Evolutionary conservation across 2,797 vertebrate genomes (phyloP).

Genomic region (Dipus sagitta): DNA sequence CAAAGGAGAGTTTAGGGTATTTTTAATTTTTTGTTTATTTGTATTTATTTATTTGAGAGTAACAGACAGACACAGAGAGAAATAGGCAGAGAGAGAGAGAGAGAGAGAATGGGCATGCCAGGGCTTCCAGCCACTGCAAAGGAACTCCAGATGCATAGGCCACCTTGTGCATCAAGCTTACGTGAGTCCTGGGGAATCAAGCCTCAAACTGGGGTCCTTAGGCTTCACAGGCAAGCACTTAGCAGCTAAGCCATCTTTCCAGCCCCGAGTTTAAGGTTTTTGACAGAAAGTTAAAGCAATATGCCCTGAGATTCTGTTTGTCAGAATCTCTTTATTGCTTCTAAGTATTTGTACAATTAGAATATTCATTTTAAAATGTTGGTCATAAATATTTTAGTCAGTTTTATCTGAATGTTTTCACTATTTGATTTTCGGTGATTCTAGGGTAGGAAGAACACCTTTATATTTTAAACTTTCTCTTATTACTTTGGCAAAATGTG

Average conservation of each 20-base stretch:
- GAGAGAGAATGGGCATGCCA: too few species aligned
- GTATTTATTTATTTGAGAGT: too few species aligned
- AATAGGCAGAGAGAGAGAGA: too few species aligned
- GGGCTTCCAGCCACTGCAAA: too few species aligned
- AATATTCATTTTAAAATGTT: background rate
- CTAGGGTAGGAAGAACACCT: background rate
- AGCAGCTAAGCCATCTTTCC: too few species aligned
- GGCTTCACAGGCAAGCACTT: too few species aligned
- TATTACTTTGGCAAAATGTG: constrained; percentile 13
- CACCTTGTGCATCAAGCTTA: too few species aligned
- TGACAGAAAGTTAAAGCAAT: constrained; percentile 8
- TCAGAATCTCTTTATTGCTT: background rate
- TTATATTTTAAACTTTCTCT: background rate
- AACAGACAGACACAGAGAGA: too few species aligned
- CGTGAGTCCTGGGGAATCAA: too few species aligned
- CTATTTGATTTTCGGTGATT: constrained; percentile 39
- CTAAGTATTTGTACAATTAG: background rate
- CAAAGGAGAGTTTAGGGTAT: background rate
- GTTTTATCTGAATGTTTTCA: constrained; percentile 30
- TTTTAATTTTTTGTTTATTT: background rate
- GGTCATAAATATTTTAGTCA: background rate
- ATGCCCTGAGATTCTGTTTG: background rate
- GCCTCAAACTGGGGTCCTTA: too few species aligned
- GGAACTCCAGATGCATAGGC: too few species aligned
- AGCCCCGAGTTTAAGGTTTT: too few species aligned